Percentiles rank a stretch among this genome's conserved stretches.
Conservation (phyloP, 1,140 invertebrate species). For the Scaptomyza graminum region DNA sequence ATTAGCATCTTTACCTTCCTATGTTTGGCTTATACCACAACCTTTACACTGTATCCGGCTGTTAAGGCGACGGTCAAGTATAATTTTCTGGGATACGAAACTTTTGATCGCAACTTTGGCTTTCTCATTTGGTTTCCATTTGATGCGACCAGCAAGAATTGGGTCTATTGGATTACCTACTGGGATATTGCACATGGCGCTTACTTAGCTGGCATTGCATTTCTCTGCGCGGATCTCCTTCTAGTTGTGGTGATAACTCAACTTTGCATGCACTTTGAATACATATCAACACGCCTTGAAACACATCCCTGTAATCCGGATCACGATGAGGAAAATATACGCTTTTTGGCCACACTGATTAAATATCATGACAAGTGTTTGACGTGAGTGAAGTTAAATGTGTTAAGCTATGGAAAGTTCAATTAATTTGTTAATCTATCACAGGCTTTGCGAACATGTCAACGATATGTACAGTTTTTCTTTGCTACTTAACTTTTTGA, state of each 20-base stretch:
- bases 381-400: conserved; percentile 43
- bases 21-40: conserved; percentile 70
- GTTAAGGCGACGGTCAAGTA: conserved; percentile 65
- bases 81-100: conserved; percentile 63
- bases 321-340: conserved; percentile 43
- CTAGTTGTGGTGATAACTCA: conserved; percentile 76
- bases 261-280: conserved; percentile 77
- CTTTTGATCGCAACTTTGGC: conserved; percentile 70
- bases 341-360: conserved; percentile 58
- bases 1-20: conserved; percentile 68
- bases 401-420: neutral
- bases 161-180: conserved; percentile 70
- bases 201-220: conserved; percentile 74
- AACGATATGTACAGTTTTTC: conserved; percentile 71
- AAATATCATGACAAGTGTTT: conserved; percentile 72
- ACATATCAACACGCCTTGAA: conserved; percentile 59
- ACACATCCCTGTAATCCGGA: conserved; percentile 43
- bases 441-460: conserved; percentile 68
- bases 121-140: conserved; percentile 80
- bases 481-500: conserved; percentile 70
- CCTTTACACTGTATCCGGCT: conserved; percentile 69
- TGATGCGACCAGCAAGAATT: conserved; percentile 54
- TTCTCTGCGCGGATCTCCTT: conserved; percentile 72
- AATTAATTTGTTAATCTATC: neutral
- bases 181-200: conserved; percentile 74